Evolutionary conservation across 2,113 vertebrate genomes (phyloP).

Genomic region (Zapus hudsonius): DNA sequence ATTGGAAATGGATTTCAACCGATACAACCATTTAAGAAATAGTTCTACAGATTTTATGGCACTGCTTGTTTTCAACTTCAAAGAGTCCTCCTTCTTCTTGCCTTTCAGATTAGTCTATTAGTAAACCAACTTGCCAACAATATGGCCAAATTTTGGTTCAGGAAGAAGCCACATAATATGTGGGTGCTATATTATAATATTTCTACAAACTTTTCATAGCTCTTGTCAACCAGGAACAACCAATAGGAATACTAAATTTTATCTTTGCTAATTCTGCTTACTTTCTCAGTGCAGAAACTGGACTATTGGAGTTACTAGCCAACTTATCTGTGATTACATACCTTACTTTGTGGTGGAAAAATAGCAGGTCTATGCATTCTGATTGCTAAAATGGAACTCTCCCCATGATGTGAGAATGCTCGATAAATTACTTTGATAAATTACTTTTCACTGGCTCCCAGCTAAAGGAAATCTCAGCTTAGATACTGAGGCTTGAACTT

Average conservation of each 20-base stretch:
- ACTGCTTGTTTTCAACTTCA: not conserved
- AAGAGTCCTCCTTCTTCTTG: not conserved
- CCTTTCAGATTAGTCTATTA: slow-evolving; percentile 1
- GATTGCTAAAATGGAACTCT: not conserved
- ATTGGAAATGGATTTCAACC: slow-evolving; percentile 24
- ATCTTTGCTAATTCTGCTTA: not conserved
- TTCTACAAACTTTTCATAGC: not conserved
- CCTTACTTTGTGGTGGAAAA: not conserved
- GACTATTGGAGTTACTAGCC: not conserved
- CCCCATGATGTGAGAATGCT: not conserved
- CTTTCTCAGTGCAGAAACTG: not conserved
- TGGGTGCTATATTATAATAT: not conserved
- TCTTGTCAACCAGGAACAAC: not conserved
- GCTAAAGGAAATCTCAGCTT: not conserved
- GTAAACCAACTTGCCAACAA: not conserved
- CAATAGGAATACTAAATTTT: not conserved
- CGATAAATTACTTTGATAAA: not conserved
- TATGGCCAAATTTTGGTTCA: not conserved
- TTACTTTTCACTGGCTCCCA: not conserved
- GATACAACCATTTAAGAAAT: not conserved
- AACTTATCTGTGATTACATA: not conserved
- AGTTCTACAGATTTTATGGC: not conserved
- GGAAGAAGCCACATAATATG: not conserved
- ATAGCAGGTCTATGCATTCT: not conserved
- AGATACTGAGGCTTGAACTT: not conserved